phyloP scores from a whole-genome alignment of 2,113 vertebrate genomes.

The Ancistrus triradiatus region DNA sequence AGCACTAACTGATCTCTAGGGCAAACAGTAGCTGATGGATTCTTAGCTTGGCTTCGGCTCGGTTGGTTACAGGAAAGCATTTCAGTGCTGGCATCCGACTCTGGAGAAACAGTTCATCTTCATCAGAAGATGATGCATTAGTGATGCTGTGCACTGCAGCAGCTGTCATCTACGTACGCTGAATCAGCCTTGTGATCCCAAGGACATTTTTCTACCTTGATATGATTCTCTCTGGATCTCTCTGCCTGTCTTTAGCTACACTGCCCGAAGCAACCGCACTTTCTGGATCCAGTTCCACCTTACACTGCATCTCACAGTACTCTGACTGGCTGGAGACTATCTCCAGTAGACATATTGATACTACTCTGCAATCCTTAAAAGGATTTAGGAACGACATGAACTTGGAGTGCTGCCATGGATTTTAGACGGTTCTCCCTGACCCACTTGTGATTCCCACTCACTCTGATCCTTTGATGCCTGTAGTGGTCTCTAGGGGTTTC shows the following conservation, averaged over 20 bases:
- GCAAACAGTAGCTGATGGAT: not conserved
- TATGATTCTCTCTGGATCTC: not conserved
- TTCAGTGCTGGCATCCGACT: not conserved
- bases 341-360: not conserved
- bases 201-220: conserved; percentile 1
- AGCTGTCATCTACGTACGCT: not conserved
- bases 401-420: too few species aligned
- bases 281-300: not conserved
- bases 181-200: conserved; percentile 7
- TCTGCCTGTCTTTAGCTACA: not conserved
- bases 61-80: not conserved
- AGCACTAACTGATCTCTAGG: not conserved
- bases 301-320: not conserved
- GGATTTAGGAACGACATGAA: not conserved
- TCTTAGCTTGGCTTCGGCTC: not conserved
- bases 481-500: too few species aligned
- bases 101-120: not conserved
- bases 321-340: not conserved
- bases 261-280: not conserved
- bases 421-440: too few species aligned
- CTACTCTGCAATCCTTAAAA: not conserved
- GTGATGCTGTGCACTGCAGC: not conserved
- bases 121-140: not conserved
- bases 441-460: too few species aligned
- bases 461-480: too few species aligned